Percentiles rank a stretch among this genome's conserved stretches.
phyloP scores from a whole-genome alignment of 1,140 invertebrate species.

The Drosophila arizonae region DNA sequence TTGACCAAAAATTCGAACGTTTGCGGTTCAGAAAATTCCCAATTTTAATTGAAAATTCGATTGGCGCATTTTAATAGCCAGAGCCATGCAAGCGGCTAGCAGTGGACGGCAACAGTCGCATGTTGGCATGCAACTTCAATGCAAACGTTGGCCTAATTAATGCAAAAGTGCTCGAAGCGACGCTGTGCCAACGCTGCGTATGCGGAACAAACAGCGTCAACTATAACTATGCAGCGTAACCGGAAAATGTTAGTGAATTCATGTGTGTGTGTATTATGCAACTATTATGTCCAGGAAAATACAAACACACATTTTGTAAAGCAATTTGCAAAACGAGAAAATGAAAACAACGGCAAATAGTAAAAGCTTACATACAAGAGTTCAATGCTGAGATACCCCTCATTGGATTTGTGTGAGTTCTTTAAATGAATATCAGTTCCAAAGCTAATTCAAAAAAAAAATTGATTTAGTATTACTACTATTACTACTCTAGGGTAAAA shows the following conservation, averaged over 20 bases:
- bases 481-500: too few species aligned
- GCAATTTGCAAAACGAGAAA: constrained; percentile 30
- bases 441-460: too few species aligned
- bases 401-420: too few species aligned
- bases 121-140: constrained; percentile 59
- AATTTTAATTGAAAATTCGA: constrained; percentile 73
- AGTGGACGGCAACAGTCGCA: constrained; percentile 46
- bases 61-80: constrained; percentile 63
- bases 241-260: constrained; percentile 24
- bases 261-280: constrained; percentile 10
- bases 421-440: too few species aligned
- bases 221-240: constrained; percentile 43
- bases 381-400: background rate
- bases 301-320: constrained; percentile 55
- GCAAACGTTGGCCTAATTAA: constrained; percentile 63
- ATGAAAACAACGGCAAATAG: constrained; percentile 33
- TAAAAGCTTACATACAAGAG: background rate
- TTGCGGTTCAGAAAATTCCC: constrained; percentile 52
- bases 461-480: too few species aligned
- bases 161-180: constrained; percentile 55
- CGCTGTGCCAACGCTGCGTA: constrained; percentile 61
- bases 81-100: background rate
- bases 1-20: constrained; percentile 39
- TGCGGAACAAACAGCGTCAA: constrained; percentile 48
- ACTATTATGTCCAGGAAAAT: constrained; percentile 40